phyloP scores from a whole-genome alignment of 2,888 invertebrate species.

The Ctenicera cuprea region DNA sequence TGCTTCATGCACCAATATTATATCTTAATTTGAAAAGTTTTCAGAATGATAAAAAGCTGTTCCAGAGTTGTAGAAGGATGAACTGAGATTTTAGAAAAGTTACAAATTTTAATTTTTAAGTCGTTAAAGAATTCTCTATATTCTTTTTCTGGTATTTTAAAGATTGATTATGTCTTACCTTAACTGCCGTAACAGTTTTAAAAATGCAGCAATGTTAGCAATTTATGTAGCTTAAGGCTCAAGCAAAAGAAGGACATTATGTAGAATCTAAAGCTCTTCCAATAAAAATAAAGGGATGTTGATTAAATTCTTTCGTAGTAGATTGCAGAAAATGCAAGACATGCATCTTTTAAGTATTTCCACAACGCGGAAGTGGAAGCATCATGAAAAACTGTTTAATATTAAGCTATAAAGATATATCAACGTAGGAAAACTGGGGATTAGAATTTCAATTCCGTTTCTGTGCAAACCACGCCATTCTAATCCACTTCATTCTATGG shows the following conservation, averaged over 20 bases:
- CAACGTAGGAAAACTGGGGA: slow-evolving; percentile 6
- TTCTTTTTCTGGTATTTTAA: too few relatives aligned
- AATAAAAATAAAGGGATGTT: not conserved
- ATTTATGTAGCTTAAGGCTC: not conserved
- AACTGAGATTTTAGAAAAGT: too few relatives aligned
- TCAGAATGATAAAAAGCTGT: too few relatives aligned
- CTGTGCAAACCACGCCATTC: slow-evolving; percentile 11
- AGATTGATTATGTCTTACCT: too few relatives aligned
- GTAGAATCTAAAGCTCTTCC: not conserved
- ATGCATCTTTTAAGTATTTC: not conserved
- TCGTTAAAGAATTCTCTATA: too few relatives aligned
- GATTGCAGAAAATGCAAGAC: slow-evolving; percentile 1
- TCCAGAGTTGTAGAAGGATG: too few relatives aligned
- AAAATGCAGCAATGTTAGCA: too few relatives aligned
- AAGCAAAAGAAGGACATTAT: not conserved
- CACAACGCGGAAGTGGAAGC: not conserved
- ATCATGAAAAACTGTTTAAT: slow-evolving; percentile 21
- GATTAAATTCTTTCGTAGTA: not conserved
- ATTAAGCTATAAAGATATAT: not conserved
- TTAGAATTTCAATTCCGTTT: slow-evolving; percentile 27
- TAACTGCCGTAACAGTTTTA: too few relatives aligned
- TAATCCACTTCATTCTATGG: slow-evolving; percentile 17
- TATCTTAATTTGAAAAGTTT: too few relatives aligned
- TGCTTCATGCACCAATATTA: too few relatives aligned
- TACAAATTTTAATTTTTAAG: too few relatives aligned